A percentile compares a stretch with the other conserved stretches of the same genome.
Evolutionary conservation across 2,113 vertebrate genomes (phyloP).

Genomic region (Tiliqua scincoides): DNA sequence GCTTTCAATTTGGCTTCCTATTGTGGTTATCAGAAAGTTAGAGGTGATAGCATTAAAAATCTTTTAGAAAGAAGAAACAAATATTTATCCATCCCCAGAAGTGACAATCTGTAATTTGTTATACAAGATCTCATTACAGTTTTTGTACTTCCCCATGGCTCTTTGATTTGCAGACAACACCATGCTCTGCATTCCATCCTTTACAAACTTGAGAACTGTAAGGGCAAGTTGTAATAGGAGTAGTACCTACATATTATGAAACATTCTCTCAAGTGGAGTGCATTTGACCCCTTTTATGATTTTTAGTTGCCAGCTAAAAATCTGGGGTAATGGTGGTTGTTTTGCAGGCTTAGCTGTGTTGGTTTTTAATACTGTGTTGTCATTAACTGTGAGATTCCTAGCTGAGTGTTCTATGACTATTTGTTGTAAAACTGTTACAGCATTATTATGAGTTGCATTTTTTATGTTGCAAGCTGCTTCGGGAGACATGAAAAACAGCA

Average conservation of each 20-base stretch:
- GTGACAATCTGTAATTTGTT: background rate
- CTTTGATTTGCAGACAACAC: background rate
- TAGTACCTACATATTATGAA: too few species aligned
- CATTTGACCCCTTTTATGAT: background rate
- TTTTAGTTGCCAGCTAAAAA: background rate
- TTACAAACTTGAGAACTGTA: background rate
- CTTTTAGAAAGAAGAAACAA: conserved; percentile 7
- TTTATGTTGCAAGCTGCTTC: background rate
- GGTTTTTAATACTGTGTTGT: background rate
- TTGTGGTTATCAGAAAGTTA: background rate
- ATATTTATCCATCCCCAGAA: background rate
- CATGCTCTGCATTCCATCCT: background rate
- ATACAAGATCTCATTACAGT: background rate
- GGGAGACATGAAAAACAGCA: background rate
- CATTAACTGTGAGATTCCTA: background rate
- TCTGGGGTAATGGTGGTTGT: background rate
- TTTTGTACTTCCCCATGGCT: background rate
- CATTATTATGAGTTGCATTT: background rate
- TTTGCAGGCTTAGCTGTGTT: too few species aligned
- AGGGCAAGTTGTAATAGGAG: background rate
- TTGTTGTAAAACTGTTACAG: background rate
- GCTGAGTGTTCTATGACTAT: background rate
- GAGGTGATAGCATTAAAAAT: conserved; percentile 16
- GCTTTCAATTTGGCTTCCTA: background rate
- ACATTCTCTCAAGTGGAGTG: background rate